Conservation (phyloP, 2,888 invertebrate species). For the Chrysodeixis includens region DNA sequence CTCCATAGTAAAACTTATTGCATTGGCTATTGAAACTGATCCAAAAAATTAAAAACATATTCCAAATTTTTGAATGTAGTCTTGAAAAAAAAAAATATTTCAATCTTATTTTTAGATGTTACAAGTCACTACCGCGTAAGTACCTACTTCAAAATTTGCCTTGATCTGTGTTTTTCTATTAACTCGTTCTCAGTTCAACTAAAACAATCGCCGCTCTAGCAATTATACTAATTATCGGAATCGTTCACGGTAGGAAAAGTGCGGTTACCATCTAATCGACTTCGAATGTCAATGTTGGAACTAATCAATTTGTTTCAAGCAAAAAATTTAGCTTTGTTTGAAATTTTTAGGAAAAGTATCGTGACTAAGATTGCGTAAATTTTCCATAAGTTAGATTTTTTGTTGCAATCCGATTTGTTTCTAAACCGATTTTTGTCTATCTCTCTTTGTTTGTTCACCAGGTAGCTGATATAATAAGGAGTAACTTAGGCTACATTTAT, state of each 20-base stretch:
- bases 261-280: constrained; percentile 60
- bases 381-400: background rate
- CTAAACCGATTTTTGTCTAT: no score
- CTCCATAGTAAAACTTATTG: no score
- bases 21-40: no score
- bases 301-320: constrained; percentile 57
- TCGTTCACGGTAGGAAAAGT: constrained; percentile 59
- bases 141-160: background rate
- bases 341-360: background rate
- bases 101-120: background rate
- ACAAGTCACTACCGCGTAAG: background rate
- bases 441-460: no score
- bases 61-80: no score
- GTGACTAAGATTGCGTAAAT: background rate
- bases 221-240: constrained; percentile 59
- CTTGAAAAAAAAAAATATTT: no score
- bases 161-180: constrained; percentile 8
- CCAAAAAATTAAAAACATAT: no score
- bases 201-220: constrained; percentile 49
- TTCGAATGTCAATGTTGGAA: constrained; percentile 67
- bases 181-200: constrained; percentile 18
- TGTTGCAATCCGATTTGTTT: no score
- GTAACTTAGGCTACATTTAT: no score
- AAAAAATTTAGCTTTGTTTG: constrained; percentile 5
- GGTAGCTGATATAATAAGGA: no score